Evolutionary conservation across 2,113 vertebrate species (phyloP), one percentile per base, ranked within the genome.

Genomic region (Melanocharis versteri): DNA sequence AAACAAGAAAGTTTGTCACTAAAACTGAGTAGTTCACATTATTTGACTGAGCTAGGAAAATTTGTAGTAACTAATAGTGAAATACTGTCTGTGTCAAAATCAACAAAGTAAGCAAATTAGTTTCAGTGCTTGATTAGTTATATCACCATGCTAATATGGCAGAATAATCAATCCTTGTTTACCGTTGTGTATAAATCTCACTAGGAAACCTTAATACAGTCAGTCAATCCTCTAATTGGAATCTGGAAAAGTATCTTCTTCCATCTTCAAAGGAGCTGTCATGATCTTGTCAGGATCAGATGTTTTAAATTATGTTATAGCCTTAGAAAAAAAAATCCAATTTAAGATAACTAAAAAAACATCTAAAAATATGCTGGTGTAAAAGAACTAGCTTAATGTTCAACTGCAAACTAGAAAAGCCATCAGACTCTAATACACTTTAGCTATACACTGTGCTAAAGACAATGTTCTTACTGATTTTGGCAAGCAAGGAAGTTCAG

Each of bases 81-180:
- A 91, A 94, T 84, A 81, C 22, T 54, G 15, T n/a, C 69, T 51
- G 40, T 56, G 65, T 91, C 89, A 91, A 93, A 93, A 89, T 75
- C 65, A 75, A 61, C 56, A 48, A 66, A 79, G 56, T 45, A 91
- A 87, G 54, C 61, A 87, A 82, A 91, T 69, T 68, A 71, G 23
- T 84, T 92, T 87, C 42, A 17, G 57, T 42, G 23, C 39, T 69
- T 92, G 69, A 84, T 75, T 89, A 83, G 53, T 87, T 91, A 70
- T 83, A 93, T 77, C 54, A 53, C 35, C 4, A 3, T 26, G 24
- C 24, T 85, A 61, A 83, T 57, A 54, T 24, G 48, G 35, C 66
- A 81, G 58, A 82, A 65, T 79, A 91, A 91, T 91, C 61, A 91
- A 85, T 91, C 73, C 13, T 85, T 91, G 35, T 66, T 96, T 77